Evolutionary conservation across 2,113 vertebrate species (phyloP).

Genomic region (Brachypodius melanocephalos): DNA sequence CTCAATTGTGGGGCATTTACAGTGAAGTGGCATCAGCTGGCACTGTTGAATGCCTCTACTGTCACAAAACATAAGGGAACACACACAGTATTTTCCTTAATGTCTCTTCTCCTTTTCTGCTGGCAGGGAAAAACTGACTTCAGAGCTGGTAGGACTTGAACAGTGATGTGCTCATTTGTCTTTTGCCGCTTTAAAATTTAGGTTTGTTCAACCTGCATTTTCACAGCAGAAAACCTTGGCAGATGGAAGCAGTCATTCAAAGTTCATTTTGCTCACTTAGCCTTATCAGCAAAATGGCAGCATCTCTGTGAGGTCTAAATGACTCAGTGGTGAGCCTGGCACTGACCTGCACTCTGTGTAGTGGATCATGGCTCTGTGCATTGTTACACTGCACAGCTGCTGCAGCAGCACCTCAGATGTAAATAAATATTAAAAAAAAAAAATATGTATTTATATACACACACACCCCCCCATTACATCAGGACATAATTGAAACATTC

Average conservation of each 20-base stretch:
- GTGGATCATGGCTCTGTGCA: not conserved
- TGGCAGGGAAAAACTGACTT: not conserved
- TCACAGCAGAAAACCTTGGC: not conserved
- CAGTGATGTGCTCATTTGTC: not conserved
- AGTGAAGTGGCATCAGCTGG: not conserved
- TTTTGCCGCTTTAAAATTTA: not conserved
- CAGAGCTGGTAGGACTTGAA: not conserved
- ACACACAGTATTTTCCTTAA: not conserved
- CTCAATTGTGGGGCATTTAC: not conserved
- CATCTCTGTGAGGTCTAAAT: not conserved
- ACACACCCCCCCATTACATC: accelerated
- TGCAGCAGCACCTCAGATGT: not conserved
- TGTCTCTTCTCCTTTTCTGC: not conserved
- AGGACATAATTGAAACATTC: not conserved
- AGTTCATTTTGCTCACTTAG: not conserved
- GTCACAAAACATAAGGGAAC: not conserved
- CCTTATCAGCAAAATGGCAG: not conserved
- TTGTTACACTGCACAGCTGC: not conserved
- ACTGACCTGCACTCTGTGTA: accelerated
- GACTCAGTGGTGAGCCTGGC: not conserved
- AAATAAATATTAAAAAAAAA: too few species aligned
- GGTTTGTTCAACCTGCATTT: not conserved
- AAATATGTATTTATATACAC: too few species aligned
- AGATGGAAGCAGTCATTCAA: not conserved
- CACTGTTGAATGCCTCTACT: not conserved